Evolutionary conservation across 1,140 invertebrate genomes (phyloP).

Genomic region (Agrypnia vestita): DNA sequence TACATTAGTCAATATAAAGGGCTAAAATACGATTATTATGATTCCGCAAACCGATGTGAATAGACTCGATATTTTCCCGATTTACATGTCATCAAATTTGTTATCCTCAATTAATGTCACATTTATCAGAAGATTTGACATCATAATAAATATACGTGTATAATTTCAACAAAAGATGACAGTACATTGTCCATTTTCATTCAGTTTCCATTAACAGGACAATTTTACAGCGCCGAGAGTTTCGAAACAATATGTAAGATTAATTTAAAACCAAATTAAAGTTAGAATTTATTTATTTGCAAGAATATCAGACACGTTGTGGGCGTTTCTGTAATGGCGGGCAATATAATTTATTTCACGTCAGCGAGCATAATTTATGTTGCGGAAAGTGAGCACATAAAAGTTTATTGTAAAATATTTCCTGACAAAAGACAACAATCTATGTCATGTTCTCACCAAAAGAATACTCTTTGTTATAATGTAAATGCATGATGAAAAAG

Average conservation of each 20-base stretch:
- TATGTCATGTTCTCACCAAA: neutral
- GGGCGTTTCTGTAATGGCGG: slow-evolving; percentile 38
- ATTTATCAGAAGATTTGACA: no score
- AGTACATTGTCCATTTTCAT: no score
- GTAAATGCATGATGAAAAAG: no score
- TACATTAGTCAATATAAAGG: no score
- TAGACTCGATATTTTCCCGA: no score
- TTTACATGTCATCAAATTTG: no score
- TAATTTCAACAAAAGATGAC: no score
- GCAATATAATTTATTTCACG: slow-evolving; percentile 44
- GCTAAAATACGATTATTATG: no score
- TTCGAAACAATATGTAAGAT: neutral
- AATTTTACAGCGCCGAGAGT: neutral
- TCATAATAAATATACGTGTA: no score
- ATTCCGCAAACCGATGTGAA: no score
- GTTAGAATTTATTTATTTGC: slow-evolving; percentile 3
- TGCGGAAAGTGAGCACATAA: slow-evolving; percentile 30
- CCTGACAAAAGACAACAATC: slow-evolving; percentile 40
- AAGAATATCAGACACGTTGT: slow-evolving; percentile 11
- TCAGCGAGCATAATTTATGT: slow-evolving; percentile 43
- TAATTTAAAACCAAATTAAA: neutral
- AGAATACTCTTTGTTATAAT: slow-evolving; percentile 19
- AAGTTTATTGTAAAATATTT: slow-evolving; percentile 44
- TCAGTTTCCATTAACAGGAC: neutral
- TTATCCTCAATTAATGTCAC: no score